These are phyloP conservation scores for Micromesistius poutassou DNA, from an alignment of 2,797 vertebrate genomes.

Conservation along the genomic window DNA sequence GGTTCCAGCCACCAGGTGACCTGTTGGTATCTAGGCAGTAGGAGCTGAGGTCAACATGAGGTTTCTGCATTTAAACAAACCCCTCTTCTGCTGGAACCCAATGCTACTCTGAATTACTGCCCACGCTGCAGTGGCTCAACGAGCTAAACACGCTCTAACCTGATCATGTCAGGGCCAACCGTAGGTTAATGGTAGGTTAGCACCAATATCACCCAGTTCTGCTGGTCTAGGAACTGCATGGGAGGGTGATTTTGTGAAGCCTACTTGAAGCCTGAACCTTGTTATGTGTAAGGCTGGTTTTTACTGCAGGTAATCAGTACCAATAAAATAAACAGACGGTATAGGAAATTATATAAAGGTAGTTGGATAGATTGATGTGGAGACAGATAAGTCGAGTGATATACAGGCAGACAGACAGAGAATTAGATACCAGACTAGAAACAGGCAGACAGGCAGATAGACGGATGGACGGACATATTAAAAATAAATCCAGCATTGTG, in stretches of 20 bases:
- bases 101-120: background rate
- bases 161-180: background rate
- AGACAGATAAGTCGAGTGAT: background rate
- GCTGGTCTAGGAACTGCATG: background rate
- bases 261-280: background rate
- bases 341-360: background rate
- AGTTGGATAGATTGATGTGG: background rate
- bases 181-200: background rate
- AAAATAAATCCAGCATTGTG: background rate
- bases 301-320: background rate
- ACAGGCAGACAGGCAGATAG: background rate
- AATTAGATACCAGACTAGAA: background rate
- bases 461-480: background rate
- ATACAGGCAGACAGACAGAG: background rate
- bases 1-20: background rate
- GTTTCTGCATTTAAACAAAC: background rate
- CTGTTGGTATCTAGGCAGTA: background rate
- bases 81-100: background rate
- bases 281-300: background rate
- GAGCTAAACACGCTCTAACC: background rate
- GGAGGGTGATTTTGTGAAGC: background rate
- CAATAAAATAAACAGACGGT: background rate
- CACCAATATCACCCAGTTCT: background rate
- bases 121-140: background rate
- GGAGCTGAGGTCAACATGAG: background rate